phyloP scores from a whole-genome alignment of 1,140 invertebrate species.

The Drosophila auraria region DNA sequence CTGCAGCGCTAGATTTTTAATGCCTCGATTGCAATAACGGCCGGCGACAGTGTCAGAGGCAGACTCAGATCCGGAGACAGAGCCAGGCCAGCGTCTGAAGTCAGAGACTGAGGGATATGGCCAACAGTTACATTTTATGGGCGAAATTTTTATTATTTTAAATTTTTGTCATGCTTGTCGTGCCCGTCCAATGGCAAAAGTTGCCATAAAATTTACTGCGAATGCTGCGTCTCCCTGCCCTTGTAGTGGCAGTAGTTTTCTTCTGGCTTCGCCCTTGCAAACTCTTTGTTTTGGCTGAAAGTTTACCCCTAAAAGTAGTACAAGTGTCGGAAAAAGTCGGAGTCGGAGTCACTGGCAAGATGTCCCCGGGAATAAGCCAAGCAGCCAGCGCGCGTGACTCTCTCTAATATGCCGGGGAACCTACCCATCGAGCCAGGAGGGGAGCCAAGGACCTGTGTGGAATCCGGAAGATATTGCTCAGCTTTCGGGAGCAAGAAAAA shows the following conservation, averaged over 20 bases:
- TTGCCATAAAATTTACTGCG: slow-evolving; percentile 47
- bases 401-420: slow-evolving; percentile 27
- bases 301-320: slow-evolving; percentile 69
- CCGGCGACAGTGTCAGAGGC: slow-evolving; percentile 7
- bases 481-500: neutral
- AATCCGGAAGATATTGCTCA: neutral
- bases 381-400: slow-evolving; percentile 32
- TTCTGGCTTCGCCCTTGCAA: neutral
- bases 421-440: no score
- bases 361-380: slow-evolving; percentile 28
- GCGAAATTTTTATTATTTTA: slow-evolving; percentile 76
- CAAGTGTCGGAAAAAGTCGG: slow-evolving; percentile 52
- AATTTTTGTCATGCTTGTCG: slow-evolving; percentile 43
- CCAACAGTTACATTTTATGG: slow-evolving; percentile 63
- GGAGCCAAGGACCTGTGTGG: slow-evolving; percentile 6
- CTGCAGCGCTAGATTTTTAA: slow-evolving; percentile 58
- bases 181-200: slow-evolving; percentile 22
- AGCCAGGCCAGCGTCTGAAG: neutral
- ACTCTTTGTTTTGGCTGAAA: slow-evolving; percentile 30
- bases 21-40: slow-evolving; percentile 57
- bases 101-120: slow-evolving; percentile 8
- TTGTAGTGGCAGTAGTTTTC: neutral
- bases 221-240: neutral
- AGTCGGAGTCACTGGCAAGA: slow-evolving; percentile 51
- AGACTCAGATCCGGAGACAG: slow-evolving; percentile 8